phyloP scores from a whole-genome alignment of 1,140 invertebrate species.

The Sinella curviseta region DNA sequence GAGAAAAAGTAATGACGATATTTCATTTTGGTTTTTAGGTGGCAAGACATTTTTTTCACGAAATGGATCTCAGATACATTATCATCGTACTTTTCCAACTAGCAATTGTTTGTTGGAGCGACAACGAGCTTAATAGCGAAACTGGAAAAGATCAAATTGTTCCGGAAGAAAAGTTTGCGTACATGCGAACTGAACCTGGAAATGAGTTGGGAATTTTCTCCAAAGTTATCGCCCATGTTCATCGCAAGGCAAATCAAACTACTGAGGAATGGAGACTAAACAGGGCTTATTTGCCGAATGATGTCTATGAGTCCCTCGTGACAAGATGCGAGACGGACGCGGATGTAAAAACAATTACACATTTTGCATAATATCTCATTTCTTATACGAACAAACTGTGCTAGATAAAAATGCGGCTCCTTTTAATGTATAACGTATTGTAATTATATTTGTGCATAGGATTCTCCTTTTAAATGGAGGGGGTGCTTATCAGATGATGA shows the following conservation, averaged over 20 bases:
- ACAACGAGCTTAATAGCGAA: too few species aligned
- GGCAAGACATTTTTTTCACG: too few species aligned
- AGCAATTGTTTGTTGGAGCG: too few species aligned
- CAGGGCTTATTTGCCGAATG: not conserved
- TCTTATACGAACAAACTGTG: not conserved
- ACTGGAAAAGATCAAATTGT: too few species aligned
- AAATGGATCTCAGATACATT: too few species aligned
- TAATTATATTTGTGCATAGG: not conserved
- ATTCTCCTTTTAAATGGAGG: not conserved
- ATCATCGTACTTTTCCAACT: too few species aligned
- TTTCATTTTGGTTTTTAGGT: too few species aligned
- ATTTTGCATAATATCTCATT: not conserved
- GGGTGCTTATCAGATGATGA: not conserved
- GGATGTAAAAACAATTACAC: not conserved
- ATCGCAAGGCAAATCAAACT: not conserved
- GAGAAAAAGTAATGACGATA: too few species aligned
- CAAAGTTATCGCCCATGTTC: not conserved
- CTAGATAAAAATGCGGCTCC: not conserved
- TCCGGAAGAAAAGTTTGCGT: not conserved
- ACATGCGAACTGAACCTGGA: not conserved
- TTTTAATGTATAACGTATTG: not conserved
- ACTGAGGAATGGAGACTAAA: not conserved
- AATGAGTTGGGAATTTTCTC: conserved; percentile 15
- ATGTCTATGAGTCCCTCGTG: not conserved
- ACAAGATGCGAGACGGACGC: not conserved